These are phyloP conservation scores for Myioborus melanocephalus DNA, from an alignment of 2,797 vertebrate species.

Conservation along the genomic window DNA sequence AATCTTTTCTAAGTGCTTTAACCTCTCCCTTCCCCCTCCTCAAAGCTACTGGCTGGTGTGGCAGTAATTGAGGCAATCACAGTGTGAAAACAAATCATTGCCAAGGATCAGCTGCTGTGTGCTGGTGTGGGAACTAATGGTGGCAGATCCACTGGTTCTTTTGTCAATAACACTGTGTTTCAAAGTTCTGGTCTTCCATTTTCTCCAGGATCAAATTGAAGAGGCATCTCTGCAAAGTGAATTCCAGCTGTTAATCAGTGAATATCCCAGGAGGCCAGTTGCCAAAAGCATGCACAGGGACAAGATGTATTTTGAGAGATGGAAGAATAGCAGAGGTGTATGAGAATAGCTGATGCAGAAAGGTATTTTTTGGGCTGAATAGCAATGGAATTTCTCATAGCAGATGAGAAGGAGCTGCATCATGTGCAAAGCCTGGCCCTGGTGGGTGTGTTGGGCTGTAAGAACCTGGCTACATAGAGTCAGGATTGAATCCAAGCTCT, in stretches of 20 bases:
- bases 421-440: neutral
- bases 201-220: neutral
- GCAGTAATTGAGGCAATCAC: neutral
- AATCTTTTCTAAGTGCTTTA: neutral
- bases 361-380: neutral
- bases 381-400: neutral
- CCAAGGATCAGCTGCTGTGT: neutral
- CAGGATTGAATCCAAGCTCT: neutral
- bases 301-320: neutral
- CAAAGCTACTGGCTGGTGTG: neutral
- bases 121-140: neutral
- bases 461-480: neutral
- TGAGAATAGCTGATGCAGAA: neutral
- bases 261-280: neutral
- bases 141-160: neutral
- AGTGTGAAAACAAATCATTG: neutral
- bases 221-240: neutral
- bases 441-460: neutral
- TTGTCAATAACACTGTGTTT: neutral
- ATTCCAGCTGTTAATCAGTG: neutral
- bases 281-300: neutral
- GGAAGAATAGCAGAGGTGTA: neutral
- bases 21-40: neutral
- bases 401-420: neutral
- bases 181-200: neutral